Percentiles rank a stretch among this genome's conserved stretches.
phyloP scores from a whole-genome alignment of 2,888 invertebrate genomes.

The Aphodius sticticus region DNA sequence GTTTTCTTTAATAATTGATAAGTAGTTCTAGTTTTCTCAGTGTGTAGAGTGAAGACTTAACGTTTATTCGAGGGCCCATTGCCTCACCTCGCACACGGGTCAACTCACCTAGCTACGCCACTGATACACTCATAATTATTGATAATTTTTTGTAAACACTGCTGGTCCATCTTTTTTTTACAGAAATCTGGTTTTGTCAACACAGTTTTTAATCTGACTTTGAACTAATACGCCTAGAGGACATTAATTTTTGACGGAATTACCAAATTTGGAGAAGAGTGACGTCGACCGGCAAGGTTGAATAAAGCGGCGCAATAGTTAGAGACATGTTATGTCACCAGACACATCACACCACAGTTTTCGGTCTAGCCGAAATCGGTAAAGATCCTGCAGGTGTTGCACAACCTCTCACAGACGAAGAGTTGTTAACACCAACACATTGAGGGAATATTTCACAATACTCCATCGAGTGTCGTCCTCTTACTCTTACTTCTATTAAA shows the following conservation, averaged over 20 bases:
- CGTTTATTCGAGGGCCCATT: no score
- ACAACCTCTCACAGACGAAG: not conserved
- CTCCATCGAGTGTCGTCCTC: not conserved
- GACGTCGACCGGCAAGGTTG: not conserved
- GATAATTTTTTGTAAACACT: no score
- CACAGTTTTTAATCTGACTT: not conserved
- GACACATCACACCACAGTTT: not conserved
- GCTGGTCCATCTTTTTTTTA: not conserved
- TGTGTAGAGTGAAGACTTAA: no score
- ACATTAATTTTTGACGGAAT: not conserved
- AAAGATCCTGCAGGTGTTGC: not conserved
- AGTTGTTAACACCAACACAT: not conserved
- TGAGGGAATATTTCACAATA: not conserved
- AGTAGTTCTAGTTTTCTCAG: no score
- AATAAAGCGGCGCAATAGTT: not conserved
- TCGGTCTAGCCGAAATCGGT: not conserved
- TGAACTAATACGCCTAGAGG: not conserved
- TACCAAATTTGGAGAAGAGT: not conserved
- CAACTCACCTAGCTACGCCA: no score
- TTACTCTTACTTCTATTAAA: not conserved
- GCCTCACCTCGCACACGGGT: no score
- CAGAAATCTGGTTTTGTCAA: conserved; percentile 21
- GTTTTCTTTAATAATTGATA: no score
- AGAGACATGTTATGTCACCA: not conserved
- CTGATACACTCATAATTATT: no score